Base-by-base conservation (phyloP, 2,888 invertebrate genomes). In the Pandemis cinnamomeana region DNA sequence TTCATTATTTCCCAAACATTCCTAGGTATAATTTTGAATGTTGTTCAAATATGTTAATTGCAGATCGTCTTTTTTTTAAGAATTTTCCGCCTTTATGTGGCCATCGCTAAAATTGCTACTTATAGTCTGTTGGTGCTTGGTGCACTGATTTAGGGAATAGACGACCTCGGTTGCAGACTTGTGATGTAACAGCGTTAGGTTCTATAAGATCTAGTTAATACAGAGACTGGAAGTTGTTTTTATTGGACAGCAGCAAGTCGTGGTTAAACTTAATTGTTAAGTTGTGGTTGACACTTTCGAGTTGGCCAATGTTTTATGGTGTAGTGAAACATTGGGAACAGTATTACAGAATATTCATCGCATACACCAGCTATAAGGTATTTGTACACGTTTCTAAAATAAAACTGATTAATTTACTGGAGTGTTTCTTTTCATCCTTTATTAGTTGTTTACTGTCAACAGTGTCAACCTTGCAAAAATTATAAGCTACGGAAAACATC, bases 361-460 rank as follows among this genome's bases (percentile, higher is more conserved):
- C 86, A 81, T 87, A 89, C 89, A 88, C 87, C 84, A 85, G 88
- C 90, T 89, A 83, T 89, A 89, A 87, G 84, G 82, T 87, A 91
- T 91, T 90, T 92, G 92, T 92, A 92, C 91, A 92, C 92, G 79
- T 91, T 91, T 90, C 83, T 86, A 78, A 86, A 90, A 89, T 90
- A 91, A 36, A 91, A 90, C 82, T 82, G 82, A 82, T 81, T 84
- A 82, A 84, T 83, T 78, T 58, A 83, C 53, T 10, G 0, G 7
- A 41, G 1, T 15, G 48, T n/a, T 72, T 72, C 51, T 58, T 48
- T 72, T 81, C 82, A 27, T 11, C 11, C 51, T 7, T 0, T 8
- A 44, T 48, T 11, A 48, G 4, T 48, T 10, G 48, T n/a, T n/a
- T n/a, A n/a, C n/a, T n/a, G n/a, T n/a, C n/a, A n/a, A n/a, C n/a